Percentiles rank a stretch among this genome's conserved stretches.
These are phyloP conservation scores for Hemibagrus guttatus DNA, from an alignment of 2,797 vertebrate species.

Conservation along the genomic window DNA sequence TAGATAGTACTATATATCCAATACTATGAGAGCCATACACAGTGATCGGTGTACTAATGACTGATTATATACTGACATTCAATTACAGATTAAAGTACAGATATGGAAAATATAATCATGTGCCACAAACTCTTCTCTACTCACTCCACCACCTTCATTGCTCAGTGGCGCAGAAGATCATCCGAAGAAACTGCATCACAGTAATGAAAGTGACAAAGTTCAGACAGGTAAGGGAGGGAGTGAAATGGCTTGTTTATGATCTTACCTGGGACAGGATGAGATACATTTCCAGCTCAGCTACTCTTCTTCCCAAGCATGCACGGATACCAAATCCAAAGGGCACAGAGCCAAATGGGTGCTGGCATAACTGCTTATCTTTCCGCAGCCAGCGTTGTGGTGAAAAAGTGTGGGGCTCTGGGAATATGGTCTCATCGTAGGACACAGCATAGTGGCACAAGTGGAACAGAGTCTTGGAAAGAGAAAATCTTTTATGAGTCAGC, in stretches of 20 bases:
- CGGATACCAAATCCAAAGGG: conserved; percentile 80
- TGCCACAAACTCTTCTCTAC: not conserved
- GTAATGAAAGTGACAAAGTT: not conserved
- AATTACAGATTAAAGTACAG: not conserved
- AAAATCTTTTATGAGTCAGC: not conserved
- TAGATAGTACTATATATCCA: not conserved
- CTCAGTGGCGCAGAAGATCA: not conserved
- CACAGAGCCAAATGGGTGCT: conserved; percentile 79
- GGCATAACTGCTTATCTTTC: conserved; percentile 57
- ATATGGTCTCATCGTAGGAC: conserved; percentile 72
- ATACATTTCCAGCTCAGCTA: conserved; percentile 83
- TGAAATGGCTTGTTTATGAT: not conserved
- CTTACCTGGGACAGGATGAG: conserved; percentile 74
- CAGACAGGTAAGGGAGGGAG: not conserved
- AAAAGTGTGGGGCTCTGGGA: conserved; percentile 69
- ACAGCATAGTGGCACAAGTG: conserved; percentile 80
- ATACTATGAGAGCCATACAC: too few relatives aligned
- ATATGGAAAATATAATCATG: not conserved
- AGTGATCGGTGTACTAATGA: not conserved
- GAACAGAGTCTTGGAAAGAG: conserved; percentile 74
- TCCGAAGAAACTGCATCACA: not conserved
- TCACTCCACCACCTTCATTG: not conserved
- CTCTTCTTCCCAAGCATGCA: conserved; percentile 76
- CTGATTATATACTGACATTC: too few relatives aligned
- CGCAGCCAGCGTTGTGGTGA: conserved; percentile 76